Base-by-base conservation (phyloP, 1,140 invertebrate genomes). In the Nasonia giraulti region DNA sequence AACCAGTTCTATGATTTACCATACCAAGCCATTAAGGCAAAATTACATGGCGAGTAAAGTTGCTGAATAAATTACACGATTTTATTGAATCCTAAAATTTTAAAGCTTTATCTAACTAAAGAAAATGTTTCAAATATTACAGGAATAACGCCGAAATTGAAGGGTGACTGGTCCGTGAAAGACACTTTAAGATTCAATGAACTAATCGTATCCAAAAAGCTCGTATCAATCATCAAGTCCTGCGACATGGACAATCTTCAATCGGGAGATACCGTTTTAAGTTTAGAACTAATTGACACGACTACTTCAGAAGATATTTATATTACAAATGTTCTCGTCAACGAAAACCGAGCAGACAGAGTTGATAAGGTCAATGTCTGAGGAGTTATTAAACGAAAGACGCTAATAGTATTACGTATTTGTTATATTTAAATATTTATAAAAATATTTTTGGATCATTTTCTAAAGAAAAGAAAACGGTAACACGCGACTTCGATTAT, bases 1-100 rank as follows among this genome's bases (percentile, higher is more conserved):
- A 87, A 89, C 20, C 88, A 93, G 62, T 95, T 94, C 83, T 87
- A 93, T 62, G 88, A 91, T 37, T 88, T 95, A 44, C 94, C 94
- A 5, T 94, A 94, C 90, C 94, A 95, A 88, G 94, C 94, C 4
- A 92, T 95, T 40, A 94, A 93, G 85, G 94, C 94, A 7, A 93
- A 91, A 89, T 89, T 95, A 77, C 86, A 88, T 81, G 94, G 94
- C 94, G 90, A 86, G 14, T 79, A 71, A 85, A 33, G 31, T 12
- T 31, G 84, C 12, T 85, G 68, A 55, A 66, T 20, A 66, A 37
- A 66, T 20, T 20, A 66, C 62, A 20, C 0, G 0, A 20, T 66
- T 66, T 66, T 20, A 66, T 66, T 66, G 0, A 66, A 66, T 66
- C n/a, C 27, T 27, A 27, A 17, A 27, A 23, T 71, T 71, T 27